These are phyloP conservation scores for Tenthredo distinguenda DNA, from an alignment of 2,888 invertebrate genomes.

Conservation along the genomic window DNA sequence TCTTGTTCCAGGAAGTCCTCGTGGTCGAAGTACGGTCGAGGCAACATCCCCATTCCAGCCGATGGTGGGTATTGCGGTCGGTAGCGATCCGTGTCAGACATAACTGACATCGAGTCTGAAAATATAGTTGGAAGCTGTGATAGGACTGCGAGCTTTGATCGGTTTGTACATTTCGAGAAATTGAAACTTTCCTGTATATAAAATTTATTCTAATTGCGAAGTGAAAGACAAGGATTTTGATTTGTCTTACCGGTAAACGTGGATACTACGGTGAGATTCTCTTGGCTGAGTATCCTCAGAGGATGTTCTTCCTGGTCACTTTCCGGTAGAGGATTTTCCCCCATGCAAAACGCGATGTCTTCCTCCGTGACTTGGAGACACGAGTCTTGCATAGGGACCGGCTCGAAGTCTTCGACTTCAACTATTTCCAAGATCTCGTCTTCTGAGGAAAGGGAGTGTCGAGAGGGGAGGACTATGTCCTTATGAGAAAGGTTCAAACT, in stretches of 20 bases:
- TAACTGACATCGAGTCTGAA: slow-evolving; percentile 79
- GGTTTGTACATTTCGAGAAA: neutral
- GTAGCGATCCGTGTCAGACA: slow-evolving; percentile 76
- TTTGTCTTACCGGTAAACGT: slow-evolving; percentile 88
- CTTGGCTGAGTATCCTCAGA: slow-evolving; percentile 92
- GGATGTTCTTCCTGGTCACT: slow-evolving; percentile 92
- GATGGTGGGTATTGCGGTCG: slow-evolving; percentile 73
- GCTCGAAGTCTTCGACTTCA: slow-evolving; percentile 90
- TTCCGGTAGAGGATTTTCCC: slow-evolving; percentile 86
- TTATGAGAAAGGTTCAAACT: slow-evolving; percentile 88
- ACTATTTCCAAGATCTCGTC: slow-evolving; percentile 90
- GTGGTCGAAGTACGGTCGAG: slow-evolving; percentile 76
- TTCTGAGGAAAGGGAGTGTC: slow-evolving; percentile 82
- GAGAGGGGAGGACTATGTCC: slow-evolving; percentile 84
- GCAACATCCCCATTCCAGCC: slow-evolving; percentile 70
- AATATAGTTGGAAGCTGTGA: slow-evolving; percentile 49
- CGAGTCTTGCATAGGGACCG: slow-evolving; percentile 91
- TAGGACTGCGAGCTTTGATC: neutral
- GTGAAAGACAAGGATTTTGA: neutral
- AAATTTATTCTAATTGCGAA: neutral
- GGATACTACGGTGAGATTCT: slow-evolving; percentile 94
- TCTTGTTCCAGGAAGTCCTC: slow-evolving; percentile 79
- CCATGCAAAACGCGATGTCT: slow-evolving; percentile 94
- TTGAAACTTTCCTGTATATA: neutral
- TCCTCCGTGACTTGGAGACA: slow-evolving; percentile 96